Percentiles rank a stretch among this genome's conserved stretches.
Conservation (phyloP, 92 coral and sea anemone genomes). For the Montipora capitata region DNA sequence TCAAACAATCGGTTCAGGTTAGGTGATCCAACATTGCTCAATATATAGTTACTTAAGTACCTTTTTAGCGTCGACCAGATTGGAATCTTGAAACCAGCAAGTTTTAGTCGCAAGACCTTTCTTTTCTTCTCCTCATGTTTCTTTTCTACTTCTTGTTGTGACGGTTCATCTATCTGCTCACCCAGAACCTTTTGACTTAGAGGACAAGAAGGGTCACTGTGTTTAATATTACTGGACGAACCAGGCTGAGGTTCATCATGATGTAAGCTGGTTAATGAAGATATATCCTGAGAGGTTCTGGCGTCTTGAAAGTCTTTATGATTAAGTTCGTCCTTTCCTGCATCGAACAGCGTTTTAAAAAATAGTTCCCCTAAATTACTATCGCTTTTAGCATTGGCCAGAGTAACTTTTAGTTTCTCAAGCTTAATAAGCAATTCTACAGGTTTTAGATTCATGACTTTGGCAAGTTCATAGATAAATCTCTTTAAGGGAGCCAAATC, state of each 20-base stretch:
- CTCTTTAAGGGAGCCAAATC: neutral
- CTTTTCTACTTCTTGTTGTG: neutral
- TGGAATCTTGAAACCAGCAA: conserved; percentile 33
- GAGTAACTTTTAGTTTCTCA: conserved; percentile 4
- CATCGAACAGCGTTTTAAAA: neutral
- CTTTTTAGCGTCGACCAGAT: neutral
- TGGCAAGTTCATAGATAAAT: conserved; percentile 31
- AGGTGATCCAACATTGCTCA: too few relatives aligned
- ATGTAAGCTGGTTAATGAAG: conserved; percentile 1
- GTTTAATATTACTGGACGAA: conserved; percentile 8
- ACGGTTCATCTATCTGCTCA: conserved; percentile 7
- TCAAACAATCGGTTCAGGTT: too few relatives aligned
- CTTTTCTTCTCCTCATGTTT: neutral
- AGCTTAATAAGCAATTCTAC: conserved; percentile 32
- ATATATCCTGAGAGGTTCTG: neutral
- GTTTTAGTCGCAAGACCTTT: neutral
- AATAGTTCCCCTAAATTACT: conserved; percentile 7
- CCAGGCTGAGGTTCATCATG: neutral
- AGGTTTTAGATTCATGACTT: conserved; percentile 29
- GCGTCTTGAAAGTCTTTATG: neutral
- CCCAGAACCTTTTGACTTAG: conserved; percentile 33
- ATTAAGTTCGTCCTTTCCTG: conserved; percentile 7
- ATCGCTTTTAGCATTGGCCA: neutral
- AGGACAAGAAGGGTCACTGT: conserved; percentile 41
- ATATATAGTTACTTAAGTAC: neutral